Conservation (phyloP, 2,888 invertebrate species). For the Cryptocephalus moraei region DNA sequence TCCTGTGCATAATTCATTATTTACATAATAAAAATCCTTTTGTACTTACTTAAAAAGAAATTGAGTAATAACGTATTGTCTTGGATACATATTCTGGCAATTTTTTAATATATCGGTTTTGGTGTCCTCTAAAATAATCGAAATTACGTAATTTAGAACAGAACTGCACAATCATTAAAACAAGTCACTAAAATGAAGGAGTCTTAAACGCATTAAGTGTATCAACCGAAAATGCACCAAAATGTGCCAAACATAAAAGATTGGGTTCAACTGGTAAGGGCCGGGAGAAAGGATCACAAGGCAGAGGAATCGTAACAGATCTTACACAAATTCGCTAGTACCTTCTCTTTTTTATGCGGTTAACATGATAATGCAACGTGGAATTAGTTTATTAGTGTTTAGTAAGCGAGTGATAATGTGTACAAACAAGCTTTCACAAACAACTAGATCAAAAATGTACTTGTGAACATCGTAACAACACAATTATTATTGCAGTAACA, state of each 20-base stretch:
- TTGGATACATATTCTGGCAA: slow-evolving; percentile 15
- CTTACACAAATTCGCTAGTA: too few species aligned
- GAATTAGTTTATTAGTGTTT: too few species aligned
- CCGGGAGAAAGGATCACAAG: slow-evolving; percentile 10
- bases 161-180: slow-evolving; percentile 1
- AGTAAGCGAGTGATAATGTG: too few species aligned
- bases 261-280: slow-evolving; percentile 3
- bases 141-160: not conserved
- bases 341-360: too few species aligned
- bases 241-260: not conserved
- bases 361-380: too few species aligned
- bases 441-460: too few species aligned
- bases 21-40: not conserved
- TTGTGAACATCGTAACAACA: too few species aligned
- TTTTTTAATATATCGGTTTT: slow-evolving; percentile 15
- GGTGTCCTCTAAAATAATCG: slow-evolving; percentile 15
- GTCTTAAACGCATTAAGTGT: slow-evolving; percentile 10
- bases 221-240: slow-evolving; percentile 12
- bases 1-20: too few species aligned
- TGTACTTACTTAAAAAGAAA: slow-evolving; percentile 15
- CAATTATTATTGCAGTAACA: too few species aligned
- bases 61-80: slow-evolving; percentile 13
- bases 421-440: too few species aligned
- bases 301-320: too few species aligned
- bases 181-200: slow-evolving; percentile 15